Base-by-base conservation (phyloP, 2,113 vertebrate genomes). In the Oplegnathus fasciatus region DNA sequence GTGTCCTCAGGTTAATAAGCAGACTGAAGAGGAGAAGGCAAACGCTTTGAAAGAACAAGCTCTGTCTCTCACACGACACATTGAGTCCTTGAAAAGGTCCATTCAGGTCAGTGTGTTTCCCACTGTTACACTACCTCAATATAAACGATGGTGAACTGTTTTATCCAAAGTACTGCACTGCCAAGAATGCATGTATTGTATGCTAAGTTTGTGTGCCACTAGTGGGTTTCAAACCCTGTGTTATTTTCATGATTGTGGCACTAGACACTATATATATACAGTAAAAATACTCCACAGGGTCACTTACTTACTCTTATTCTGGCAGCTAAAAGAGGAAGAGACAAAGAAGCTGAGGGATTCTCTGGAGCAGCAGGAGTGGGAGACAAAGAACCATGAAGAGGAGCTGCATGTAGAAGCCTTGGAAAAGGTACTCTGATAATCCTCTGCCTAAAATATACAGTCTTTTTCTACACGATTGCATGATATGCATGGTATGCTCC, bases 311-410 rank as follows among this genome's bases (percentile, higher is more conserved):
- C 14, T 86, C 55, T 20, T 52, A 30, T 26, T 66, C 24, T 73
- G 37, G 13, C 75, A 96, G 96, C 66, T 86, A 17, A 95, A 93
- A 84, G 93, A 96, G 50, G 92, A 95, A 52, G 94, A 95, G 52
- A 62, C 85, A 18, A 80, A 75, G 70, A 91, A 74, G 54, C 88
- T 95, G 17, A 90, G 68, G 71, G 91, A 89, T 34, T 88, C 75
- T 82, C 62, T 94, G 26, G 81, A 92, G 76, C 81, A 89, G 66
- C 90, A 92, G 80, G 84, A 81, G 71, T 83, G 93, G 78, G 65
- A 82, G 20, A 91, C 88, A 58, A 91, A 80, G 61, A 90, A 76
- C 30, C 86, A 64, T 46, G 91, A 92, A 57, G 84, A 91, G 67
- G 86, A 95, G 73, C 79, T 94, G 46, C 91, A 61, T 46, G 64